These are phyloP conservation scores for Podilymbus podiceps DNA, from an alignment of 2,113 vertebrate species.

Conservation along the genomic window DNA sequence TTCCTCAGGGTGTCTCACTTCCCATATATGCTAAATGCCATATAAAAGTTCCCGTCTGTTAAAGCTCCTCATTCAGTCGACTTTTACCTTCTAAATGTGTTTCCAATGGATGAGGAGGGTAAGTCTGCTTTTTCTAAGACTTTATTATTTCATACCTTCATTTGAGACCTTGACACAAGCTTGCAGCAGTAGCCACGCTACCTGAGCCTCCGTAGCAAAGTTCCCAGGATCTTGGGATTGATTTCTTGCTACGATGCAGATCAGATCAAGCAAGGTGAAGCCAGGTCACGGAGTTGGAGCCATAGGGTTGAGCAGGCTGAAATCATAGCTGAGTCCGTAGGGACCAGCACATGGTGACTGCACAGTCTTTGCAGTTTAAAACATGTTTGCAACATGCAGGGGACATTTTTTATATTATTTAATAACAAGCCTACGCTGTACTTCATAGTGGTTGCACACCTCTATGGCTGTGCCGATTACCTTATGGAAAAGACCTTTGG, in stretches of 20 bases:
- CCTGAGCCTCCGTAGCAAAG: background rate
- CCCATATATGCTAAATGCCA: background rate
- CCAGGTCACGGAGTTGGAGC: fast-evolving
- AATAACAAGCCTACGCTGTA: background rate
- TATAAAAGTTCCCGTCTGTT: slow-evolving; percentile 8
- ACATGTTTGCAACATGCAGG: fast-evolving
- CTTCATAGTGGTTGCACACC: background rate
- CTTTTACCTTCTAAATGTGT: slow-evolving; percentile 57
- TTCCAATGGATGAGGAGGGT: slow-evolving; percentile 54
- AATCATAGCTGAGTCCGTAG: background rate
- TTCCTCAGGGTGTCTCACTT: slow-evolving; percentile 59
- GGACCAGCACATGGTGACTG: background rate
- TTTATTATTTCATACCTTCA: background rate
- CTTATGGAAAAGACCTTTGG: background rate
- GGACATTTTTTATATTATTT: background rate
- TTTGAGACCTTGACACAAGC: fast-evolving
- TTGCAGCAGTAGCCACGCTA: background rate
- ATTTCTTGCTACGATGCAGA: fast-evolving
- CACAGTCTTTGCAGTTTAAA: background rate
- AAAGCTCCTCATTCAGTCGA: background rate
- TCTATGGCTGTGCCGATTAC: background rate
- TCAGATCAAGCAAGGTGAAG: background rate
- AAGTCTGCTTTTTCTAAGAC: background rate
- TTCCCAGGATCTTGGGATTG: fast-evolving
- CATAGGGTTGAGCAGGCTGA: background rate